Evolutionary conservation across 2,113 vertebrate genomes (phyloP).

Genomic region (Jaculus jaculus): DNA sequence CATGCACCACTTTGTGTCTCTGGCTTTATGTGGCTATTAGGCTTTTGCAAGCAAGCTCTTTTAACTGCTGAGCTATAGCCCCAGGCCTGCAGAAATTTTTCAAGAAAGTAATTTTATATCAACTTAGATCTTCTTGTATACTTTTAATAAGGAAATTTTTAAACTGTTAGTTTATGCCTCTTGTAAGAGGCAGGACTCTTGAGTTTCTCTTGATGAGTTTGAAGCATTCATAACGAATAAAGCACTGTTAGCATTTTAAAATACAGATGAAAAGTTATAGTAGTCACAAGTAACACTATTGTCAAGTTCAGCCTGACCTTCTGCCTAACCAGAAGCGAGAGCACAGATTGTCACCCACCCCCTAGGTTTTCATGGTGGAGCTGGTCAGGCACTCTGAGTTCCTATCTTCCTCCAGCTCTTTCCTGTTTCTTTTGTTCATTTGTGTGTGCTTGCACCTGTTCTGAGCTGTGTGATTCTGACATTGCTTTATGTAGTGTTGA

Average conservation of each 20-base stretch:
- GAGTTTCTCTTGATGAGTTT: not conserved
- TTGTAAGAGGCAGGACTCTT: not conserved
- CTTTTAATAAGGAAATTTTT: not conserved
- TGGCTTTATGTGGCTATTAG: too few relatives aligned
- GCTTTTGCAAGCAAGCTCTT: too few relatives aligned
- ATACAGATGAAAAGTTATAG: not conserved
- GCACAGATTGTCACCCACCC: not conserved
- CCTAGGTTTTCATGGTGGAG: not conserved
- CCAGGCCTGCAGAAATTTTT: too few relatives aligned
- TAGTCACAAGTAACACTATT: not conserved
- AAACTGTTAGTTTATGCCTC: not conserved
- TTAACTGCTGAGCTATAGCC: too few relatives aligned
- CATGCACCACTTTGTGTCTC: too few relatives aligned
- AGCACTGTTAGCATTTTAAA: conserved; percentile 32
- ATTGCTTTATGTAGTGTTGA: not conserved
- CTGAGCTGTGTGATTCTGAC: not conserved
- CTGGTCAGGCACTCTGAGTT: not conserved
- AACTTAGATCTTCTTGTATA: not conserved
- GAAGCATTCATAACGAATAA: not conserved
- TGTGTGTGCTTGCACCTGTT: not conserved
- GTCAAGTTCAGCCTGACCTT: not conserved
- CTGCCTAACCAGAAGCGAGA: not conserved
- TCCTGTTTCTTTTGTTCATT: not conserved
- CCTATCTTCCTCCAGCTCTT: not conserved
- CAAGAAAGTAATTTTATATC: not conserved